A percentile compares a stretch with the other conserved stretches of the same genome.
Evolutionary conservation across 2,113 vertebrate genomes (phyloP).

Genomic region (Psophia crepitans): DNA sequence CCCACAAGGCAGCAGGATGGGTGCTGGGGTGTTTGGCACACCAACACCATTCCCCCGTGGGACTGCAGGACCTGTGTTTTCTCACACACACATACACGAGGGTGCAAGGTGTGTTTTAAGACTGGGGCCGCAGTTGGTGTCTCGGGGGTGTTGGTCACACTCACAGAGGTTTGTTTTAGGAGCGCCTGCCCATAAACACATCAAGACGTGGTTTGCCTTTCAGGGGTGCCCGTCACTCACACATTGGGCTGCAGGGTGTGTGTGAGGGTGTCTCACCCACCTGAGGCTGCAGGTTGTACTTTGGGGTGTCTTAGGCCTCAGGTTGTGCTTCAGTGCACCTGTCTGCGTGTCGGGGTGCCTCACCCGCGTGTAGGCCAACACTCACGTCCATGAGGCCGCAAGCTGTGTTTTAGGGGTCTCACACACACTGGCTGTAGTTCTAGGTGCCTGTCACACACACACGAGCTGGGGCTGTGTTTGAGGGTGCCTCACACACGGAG

Average conservation of each 20-base stretch:
- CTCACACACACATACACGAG: background rate
- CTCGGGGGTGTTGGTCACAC: rapidly evolving
- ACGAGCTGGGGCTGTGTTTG: background rate
- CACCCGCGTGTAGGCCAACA: background rate
- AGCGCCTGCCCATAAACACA: background rate
- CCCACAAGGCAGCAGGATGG: background rate
- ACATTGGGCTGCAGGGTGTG: background rate
- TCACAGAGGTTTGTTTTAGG: background rate
- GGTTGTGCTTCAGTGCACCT: rapidly evolving
- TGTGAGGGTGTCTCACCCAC: rapidly evolving
- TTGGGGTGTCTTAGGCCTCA: background rate
- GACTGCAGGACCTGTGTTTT: background rate
- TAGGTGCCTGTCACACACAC: background rate
- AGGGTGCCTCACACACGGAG: background rate
- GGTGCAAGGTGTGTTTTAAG: background rate
- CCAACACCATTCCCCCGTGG: rapidly evolving
- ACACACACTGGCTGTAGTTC: background rate
- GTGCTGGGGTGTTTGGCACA: background rate
- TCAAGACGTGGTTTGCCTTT: background rate
- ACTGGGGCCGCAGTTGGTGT: background rate
- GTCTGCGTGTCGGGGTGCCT: too few relatives aligned
- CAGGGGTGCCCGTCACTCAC: background rate
- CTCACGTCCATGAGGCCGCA: background rate
- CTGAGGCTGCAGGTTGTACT: background rate
- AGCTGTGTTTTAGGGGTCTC: background rate